These are phyloP conservation scores for Lamprotornis superbus DNA, from an alignment of 2,113 vertebrate genomes.

Conservation along the genomic window DNA sequence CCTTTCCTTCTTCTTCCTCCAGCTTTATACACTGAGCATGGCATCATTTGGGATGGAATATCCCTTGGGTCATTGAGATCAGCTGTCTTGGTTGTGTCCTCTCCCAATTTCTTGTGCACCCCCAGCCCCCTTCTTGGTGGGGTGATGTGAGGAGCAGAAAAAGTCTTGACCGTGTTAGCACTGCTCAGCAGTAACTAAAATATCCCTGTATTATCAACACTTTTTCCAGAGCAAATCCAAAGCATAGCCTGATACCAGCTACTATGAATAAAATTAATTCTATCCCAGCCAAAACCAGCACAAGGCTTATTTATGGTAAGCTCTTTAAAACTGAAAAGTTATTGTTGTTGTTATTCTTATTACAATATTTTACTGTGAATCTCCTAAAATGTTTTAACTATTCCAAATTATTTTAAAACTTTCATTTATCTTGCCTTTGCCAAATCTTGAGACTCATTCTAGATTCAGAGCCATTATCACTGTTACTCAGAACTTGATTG, in stretches of 20 bases:
- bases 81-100: neutral
- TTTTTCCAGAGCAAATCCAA: neutral
- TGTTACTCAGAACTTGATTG: neutral
- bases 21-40: neutral
- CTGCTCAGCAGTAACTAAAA: neutral
- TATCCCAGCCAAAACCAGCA: neutral
- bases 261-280: neutral
- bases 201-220: neutral
- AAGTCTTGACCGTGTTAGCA: neutral
- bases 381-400: neutral
- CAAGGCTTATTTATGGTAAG: neutral
- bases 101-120: neutral
- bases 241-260: neutral
- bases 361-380: neutral
- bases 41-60: neutral
- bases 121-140: neutral
- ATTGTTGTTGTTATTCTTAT: neutral
- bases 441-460: neutral
- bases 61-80: neutral
- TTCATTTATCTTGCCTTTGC: neutral
- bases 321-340: neutral
- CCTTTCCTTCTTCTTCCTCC: neutral
- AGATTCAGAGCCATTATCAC: neutral
- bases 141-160: neutral
- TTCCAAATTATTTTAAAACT: neutral